Percentiles rank a stretch among this genome's conserved stretches.
Evolutionary conservation across 1,140 invertebrate species (phyloP).

Genomic region (Drosophila micromelanica): DNA sequence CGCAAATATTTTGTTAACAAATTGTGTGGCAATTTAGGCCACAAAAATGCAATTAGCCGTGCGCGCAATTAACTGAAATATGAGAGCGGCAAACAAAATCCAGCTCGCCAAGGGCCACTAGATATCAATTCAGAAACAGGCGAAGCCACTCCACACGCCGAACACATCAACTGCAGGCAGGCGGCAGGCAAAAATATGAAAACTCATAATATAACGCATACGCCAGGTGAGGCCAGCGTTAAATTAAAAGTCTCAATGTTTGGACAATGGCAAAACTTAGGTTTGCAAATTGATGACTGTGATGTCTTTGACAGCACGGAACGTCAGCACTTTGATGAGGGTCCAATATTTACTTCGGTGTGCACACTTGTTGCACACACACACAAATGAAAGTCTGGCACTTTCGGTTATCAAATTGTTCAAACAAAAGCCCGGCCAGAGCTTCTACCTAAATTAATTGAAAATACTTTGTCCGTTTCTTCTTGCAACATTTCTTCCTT

Average conservation of each 20-base stretch:
- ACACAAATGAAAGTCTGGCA: conserved; percentile 31
- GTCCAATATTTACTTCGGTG: conserved; percentile 48
- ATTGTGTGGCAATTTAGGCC: conserved; percentile 56
- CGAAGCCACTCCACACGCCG: conserved; percentile 15
- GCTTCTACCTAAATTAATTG: conserved; percentile 74
- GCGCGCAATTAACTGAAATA: conserved; percentile 54
- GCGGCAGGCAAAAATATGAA: conserved; percentile 35
- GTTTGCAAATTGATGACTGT: conserved; percentile 61
- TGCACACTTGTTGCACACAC: conserved; percentile 54
- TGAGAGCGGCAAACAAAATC: conserved; percentile 18
- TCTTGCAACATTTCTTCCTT: neutral
- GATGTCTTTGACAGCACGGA: conserved; percentile 67
- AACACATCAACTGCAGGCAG: conserved; percentile 36
- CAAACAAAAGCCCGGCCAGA: conserved; percentile 58
- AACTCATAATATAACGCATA: conserved; percentile 42
- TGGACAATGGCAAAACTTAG: conserved; percentile 30
- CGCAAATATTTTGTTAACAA: conserved; percentile 57
- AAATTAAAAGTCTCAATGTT: conserved; percentile 37
- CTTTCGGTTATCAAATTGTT: conserved; percentile 66
- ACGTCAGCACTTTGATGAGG: conserved; percentile 68
- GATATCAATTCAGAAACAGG: conserved; percentile 6
- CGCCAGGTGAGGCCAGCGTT: conserved; percentile 40
- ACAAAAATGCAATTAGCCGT: conserved; percentile 69
- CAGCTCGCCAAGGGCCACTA: conserved; percentile 9
- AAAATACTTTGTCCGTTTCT: conserved; percentile 40